phyloP scores from a whole-genome alignment of 2,888 invertebrate genomes.

The Cinara cedri region DNA sequence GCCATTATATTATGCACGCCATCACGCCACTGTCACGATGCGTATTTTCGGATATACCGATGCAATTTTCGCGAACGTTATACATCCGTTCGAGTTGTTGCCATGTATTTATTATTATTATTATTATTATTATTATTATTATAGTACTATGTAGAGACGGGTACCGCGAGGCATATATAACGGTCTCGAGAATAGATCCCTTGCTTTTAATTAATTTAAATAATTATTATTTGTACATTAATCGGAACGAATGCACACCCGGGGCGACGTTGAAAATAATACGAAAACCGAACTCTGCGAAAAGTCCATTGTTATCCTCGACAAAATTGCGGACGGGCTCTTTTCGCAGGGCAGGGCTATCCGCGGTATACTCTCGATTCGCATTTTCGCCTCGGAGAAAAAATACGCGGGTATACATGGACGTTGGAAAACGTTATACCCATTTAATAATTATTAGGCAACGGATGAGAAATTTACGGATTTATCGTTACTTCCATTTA shows the following conservation, averaged over 20 bases:
- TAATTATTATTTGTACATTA: not conserved
- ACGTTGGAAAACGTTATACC: conserved; percentile 20
- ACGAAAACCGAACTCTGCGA: not conserved
- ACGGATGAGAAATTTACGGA: conserved; percentile 41
- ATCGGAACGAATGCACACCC: conserved; percentile 11
- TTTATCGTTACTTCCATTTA: conserved; percentile 21
- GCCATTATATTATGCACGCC: no score
- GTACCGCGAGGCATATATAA: conserved; percentile 30
- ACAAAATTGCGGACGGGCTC: not conserved
- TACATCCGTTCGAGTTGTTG: no score
- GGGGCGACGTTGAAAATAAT: conserved; percentile 10
- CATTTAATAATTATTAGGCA: conserved; percentile 7
- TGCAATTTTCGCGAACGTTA: no score
- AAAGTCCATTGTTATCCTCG: conserved; percentile 13
- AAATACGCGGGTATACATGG: not conserved
- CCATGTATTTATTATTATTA: no score
- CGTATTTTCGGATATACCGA: no score
- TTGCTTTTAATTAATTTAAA: not conserved
- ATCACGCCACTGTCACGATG: no score
- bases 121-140: no score
- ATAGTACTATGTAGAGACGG: no score
- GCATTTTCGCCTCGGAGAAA: conserved; percentile 9
- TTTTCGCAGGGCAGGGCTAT: not conserved
- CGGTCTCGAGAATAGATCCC: conserved; percentile 7
- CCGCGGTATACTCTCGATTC: not conserved